Evolutionary conservation across 92 coral and sea anemone genomes (phyloP), one percentile per base, ranked within the genome.

Genomic region (Metridium senile): DNA sequence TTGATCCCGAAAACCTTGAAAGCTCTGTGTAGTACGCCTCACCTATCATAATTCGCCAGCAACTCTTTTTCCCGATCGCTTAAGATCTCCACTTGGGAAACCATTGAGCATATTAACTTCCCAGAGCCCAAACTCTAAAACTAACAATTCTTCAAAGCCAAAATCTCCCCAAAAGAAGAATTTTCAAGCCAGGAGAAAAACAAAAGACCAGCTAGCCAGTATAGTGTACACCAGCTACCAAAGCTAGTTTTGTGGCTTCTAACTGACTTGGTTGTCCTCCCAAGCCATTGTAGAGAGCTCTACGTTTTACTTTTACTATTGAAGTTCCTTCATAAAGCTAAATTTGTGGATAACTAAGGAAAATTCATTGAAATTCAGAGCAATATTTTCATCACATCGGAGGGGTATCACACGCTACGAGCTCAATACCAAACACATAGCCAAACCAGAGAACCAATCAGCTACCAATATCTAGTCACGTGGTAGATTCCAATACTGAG

Each of bases 51-150:
- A 59, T 88, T 88, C 75, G 97, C 87, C 76, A 96, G 88, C 73
- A 96, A 74, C 85, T 92, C 99, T 81, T 88, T 92, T 74, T 96
- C 99, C 87, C 97, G 99, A 80, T 96, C 99, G 92, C 93, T 96
- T 91, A 96, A 73, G 87, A 96, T 91, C 83, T 96, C 97, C 85
- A 87, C 99, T 82, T 96, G 96, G 83, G 97, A 92, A 88, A 92
- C 97, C 97, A 92, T 92, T 90, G 93, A 92, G 97, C 97, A 92
- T 92, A 88, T 88, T 88, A 88, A 88, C 71, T 85, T 86, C 93
- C 93, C 74, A 76, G 81, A 65, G 79, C 81, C 79, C 90, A 77
- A 88, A 89, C 84, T 85, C 81, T 72, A 85, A 72, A 84, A 51
- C 46, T 58, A 51, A n/a, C 58, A 70, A 26, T 67, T 68, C 35